Conservation (phyloP, 2,797 vertebrate genomes). For the Numenius phaeopus region DNA sequence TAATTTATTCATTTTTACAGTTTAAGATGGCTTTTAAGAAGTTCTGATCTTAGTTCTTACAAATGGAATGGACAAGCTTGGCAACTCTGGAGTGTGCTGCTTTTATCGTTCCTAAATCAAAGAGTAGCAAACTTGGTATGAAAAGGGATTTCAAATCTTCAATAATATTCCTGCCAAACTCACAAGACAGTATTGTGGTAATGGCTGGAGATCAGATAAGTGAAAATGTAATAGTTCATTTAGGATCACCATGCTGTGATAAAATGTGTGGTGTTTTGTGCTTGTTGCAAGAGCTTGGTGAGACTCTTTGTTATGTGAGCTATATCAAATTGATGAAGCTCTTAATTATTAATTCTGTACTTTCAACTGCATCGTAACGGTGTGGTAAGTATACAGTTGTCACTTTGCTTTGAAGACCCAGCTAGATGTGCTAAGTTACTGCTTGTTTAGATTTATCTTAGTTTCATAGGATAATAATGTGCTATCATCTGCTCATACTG, state of each 20-base stretch:
- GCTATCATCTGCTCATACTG: neutral
- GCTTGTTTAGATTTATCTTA: neutral
- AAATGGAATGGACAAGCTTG: neutral
- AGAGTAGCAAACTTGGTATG: neutral
- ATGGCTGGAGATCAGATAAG: neutral
- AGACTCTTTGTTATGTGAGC: neutral
- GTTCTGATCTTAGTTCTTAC: neutral
- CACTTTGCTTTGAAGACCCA: neutral
- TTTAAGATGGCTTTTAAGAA: neutral
- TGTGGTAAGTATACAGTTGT: neutral
- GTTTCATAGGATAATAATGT: neutral
- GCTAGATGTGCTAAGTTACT: neutral
- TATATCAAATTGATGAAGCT: neutral
- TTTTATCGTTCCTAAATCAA: neutral
- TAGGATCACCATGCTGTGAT: neutral
- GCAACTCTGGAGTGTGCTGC: rapidly evolving
- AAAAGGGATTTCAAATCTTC: neutral
- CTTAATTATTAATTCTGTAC: neutral
- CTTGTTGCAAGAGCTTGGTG: neutral
- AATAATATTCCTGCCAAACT: neutral
- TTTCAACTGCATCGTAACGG: neutral
- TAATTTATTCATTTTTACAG: neutral
- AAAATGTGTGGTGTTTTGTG: neutral
- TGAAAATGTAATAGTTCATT: neutral
- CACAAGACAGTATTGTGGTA: neutral